phyloP scores from a whole-genome alignment of 2,113 vertebrate species.

The Psittacula cyanocephala region DNA sequence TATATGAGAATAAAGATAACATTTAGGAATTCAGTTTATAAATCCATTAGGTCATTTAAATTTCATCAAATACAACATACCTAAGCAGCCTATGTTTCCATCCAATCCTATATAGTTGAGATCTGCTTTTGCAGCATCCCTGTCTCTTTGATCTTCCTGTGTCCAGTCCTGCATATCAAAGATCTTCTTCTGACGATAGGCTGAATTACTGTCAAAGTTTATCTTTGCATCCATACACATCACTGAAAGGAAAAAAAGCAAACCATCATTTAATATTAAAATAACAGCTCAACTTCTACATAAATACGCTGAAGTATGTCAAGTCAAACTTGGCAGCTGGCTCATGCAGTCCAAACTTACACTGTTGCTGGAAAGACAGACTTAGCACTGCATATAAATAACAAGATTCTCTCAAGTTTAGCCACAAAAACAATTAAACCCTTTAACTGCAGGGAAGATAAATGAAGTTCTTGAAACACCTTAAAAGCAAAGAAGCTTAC shows the following conservation, averaged over 20 bases:
- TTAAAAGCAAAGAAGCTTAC: neutral
- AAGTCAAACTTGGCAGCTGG: neutral
- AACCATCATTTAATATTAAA: neutral
- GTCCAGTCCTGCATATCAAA: slow-evolving; percentile 93
- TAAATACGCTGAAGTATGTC: neutral
- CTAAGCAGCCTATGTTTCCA: slow-evolving; percentile 95
- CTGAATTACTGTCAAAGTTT: slow-evolving; percentile 96
- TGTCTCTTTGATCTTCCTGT: slow-evolving; percentile 93
- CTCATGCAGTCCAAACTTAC: neutral
- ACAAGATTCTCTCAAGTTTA: neutral
- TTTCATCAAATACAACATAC: slow-evolving; percentile 63
- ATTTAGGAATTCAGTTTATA: slow-evolving; percentile 30
- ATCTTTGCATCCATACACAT: slow-evolving; percentile 99
- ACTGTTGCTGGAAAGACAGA: neutral
- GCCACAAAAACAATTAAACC: neutral
- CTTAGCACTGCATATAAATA: neutral
- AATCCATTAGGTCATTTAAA: neutral
- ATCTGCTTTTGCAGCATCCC: slow-evolving; percentile 87
- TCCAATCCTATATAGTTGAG: slow-evolving; percentile 98
- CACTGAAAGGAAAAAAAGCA: slow-evolving; percentile 72
- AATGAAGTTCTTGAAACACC: neutral
- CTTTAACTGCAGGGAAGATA: neutral
- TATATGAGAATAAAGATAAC: slow-evolving; percentile 50
- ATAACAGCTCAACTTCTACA: neutral
- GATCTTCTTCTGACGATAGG: slow-evolving; percentile 91